Percentiles rank a stretch among this genome's conserved stretches.
Evolutionary conservation across 2,888 invertebrate genomes (phyloP).

Genomic region (Baronia brevicornis): DNA sequence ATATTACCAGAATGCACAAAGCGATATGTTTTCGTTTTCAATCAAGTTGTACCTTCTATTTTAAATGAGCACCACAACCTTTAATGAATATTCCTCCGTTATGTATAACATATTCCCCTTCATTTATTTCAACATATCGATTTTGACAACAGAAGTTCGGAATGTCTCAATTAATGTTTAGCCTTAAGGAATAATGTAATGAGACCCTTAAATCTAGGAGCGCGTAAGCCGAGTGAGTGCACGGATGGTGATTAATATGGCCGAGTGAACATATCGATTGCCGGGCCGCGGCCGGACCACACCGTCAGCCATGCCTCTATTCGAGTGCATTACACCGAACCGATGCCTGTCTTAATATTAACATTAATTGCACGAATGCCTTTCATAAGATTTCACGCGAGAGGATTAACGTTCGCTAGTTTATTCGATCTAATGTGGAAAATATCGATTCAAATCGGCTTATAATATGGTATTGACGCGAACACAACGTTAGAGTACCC

Average conservation of each 20-base stretch:
- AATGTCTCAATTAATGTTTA: constrained; percentile 73
- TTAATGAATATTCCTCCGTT: constrained; percentile 20
- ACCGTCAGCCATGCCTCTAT: constrained; percentile 24
- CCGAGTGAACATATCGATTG: constrained; percentile 57
- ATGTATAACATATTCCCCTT: constrained; percentile 42
- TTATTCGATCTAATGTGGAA: constrained; percentile 64
- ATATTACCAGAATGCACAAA: too few relatives aligned
- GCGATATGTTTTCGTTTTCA: too few relatives aligned
- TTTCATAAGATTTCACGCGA: constrained; percentile 58
- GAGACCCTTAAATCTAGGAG: constrained; percentile 56
- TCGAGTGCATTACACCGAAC: constrained; percentile 30
- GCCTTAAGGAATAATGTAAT: constrained; percentile 69
- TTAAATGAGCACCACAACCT: constrained; percentile 7
- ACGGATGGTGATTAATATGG: constrained; percentile 65
- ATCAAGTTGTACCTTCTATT: too few relatives aligned
- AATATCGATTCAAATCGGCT: too few relatives aligned
- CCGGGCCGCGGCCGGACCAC: constrained; percentile 44
- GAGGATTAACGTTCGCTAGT: constrained; percentile 61
- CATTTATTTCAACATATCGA: constrained; percentile 48
- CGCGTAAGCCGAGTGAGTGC: constrained; percentile 70
- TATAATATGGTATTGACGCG: too few relatives aligned
- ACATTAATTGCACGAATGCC: constrained; percentile 51
- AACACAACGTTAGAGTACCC: too few relatives aligned
- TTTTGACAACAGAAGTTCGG: constrained; percentile 42
- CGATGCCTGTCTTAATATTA: constrained; percentile 38